Evolutionary conservation across 2,797 vertebrate species (phyloP).

Genomic region (Sylvilagus floridanus): DNA sequence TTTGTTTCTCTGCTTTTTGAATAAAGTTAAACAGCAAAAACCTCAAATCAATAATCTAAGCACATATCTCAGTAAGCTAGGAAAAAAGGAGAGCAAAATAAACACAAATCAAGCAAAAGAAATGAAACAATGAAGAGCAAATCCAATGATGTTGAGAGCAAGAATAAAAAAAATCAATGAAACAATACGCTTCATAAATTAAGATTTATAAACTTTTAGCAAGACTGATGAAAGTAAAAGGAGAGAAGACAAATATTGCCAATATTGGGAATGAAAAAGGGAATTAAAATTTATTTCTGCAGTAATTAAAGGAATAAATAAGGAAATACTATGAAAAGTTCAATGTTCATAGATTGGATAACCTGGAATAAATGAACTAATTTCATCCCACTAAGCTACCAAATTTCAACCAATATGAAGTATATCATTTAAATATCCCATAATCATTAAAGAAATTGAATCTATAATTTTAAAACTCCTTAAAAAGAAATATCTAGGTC

Average conservation of each 20-base stretch:
- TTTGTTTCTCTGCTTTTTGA: no score
- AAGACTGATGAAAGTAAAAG: background rate
- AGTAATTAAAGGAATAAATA: background rate
- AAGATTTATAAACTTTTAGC: background rate
- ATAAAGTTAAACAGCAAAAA: background rate
- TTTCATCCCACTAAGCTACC: background rate
- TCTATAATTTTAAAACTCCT: conserved; percentile 1
- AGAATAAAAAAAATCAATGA: background rate
- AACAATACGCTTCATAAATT: background rate
- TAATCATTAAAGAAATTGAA: background rate
- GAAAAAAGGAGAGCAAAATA: background rate
- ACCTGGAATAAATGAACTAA: background rate
- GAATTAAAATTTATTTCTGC: background rate
- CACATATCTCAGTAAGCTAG: background rate
- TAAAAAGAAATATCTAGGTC: background rate
- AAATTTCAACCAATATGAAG: conserved; percentile 1
- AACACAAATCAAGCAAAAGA: background rate
- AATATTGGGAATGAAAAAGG: background rate
- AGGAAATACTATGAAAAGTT: background rate
- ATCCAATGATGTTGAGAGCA: background rate
- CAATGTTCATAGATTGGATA: background rate
- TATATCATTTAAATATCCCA: background rate
- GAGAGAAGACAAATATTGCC: background rate
- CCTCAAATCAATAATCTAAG: background rate
- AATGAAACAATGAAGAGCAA: background rate